Evolutionary conservation across 1,140 invertebrate genomes (phyloP).

Genomic region (Brachionus asplanchnoidis): DNA sequence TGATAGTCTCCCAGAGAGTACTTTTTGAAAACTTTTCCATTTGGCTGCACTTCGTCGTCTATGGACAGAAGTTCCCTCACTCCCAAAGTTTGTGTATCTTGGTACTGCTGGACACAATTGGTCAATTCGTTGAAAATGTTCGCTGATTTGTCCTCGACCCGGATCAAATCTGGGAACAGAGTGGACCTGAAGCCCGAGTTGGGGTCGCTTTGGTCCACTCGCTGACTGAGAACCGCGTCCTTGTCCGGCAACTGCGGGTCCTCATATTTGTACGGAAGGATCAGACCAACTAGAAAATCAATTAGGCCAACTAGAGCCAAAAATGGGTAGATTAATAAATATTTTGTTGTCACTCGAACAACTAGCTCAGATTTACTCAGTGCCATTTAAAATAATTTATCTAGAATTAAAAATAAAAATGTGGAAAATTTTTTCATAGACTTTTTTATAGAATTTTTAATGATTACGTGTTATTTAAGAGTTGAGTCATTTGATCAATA

Average conservation of each 20-base stretch:
- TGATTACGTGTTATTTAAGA: not conserved
- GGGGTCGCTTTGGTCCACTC: not conserved
- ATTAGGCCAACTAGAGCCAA: not conserved
- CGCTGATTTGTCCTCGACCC: not conserved
- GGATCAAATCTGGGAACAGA: not conserved
- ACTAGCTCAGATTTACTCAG: not conserved
- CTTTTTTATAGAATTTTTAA: not conserved
- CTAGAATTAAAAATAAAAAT: not conserved
- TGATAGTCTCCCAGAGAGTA: slow-evolving; percentile 65
- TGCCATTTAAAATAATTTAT: not conserved
- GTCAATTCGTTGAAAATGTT: slow-evolving; percentile 19
- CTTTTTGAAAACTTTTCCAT: slow-evolving; percentile 34
- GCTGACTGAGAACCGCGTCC: not conserved
- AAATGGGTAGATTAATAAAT: slow-evolving; percentile 36
- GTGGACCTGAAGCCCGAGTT: not conserved
- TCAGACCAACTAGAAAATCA: slow-evolving; percentile 30
- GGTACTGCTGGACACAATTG: not conserved
- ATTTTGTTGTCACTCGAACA: not conserved
- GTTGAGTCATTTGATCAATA: not conserved
- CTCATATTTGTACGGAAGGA: slow-evolving; percentile 38
- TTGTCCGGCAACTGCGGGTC: slow-evolving; percentile 31
- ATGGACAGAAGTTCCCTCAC: slow-evolving; percentile 25
- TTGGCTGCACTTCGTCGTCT: slow-evolving; percentile 32
- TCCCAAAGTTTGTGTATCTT: slow-evolving; percentile 16
- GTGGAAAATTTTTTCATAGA: no score